Base-by-base conservation (phyloP, 1,140 invertebrate species). In the Cecropterus lyciades region DNA sequence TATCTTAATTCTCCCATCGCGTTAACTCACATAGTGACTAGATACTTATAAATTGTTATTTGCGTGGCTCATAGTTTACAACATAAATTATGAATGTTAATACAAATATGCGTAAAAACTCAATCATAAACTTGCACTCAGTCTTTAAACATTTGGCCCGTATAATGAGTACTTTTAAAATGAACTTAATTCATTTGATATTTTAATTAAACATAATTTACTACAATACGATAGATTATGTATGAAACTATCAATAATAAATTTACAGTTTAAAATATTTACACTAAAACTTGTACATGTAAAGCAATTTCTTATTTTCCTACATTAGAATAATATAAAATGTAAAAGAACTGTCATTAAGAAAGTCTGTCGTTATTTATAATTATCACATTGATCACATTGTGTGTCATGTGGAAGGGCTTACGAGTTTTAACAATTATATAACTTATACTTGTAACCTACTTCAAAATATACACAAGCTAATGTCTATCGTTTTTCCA, bases 401-500 rank as follows among this genome's bases (percentile, higher is more conserved):
- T 72, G 65, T 69, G 75, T 80, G 78, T 67, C 67, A 77, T 82
- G 79, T 82, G 86, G 85, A 89, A 90, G 85, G 84, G 75, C 79
- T 74, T 79, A 75, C 52, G 49, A 4, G 6, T 33, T 69, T 82
- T 75, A 77, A 69, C 69, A 80, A 85, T 71, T 74, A 79, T 82
- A 80, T n/a, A n/a, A 77, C 75, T 77, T 69, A 77, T 66, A 55
- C 59, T 72, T 55, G 64, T 66, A 42, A 70, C 59, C 57, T 73
- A 70, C 66, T 42, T 64, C 66, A 74, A 76, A 64, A 60, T 69
- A 65, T 79, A 77, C 65, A 80, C 73, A 70, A 56, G n/a, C 82
- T 85, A 92, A 77, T 89, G 84, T 73, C 90, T 85, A 73, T 92
- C 89, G 70, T 85, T 87, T 75, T 92, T 93, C 89, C 92, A 92